Evolutionary conservation across 2,888 invertebrate genomes (phyloP).

Genomic region (Stramonita haemastoma): DNA sequence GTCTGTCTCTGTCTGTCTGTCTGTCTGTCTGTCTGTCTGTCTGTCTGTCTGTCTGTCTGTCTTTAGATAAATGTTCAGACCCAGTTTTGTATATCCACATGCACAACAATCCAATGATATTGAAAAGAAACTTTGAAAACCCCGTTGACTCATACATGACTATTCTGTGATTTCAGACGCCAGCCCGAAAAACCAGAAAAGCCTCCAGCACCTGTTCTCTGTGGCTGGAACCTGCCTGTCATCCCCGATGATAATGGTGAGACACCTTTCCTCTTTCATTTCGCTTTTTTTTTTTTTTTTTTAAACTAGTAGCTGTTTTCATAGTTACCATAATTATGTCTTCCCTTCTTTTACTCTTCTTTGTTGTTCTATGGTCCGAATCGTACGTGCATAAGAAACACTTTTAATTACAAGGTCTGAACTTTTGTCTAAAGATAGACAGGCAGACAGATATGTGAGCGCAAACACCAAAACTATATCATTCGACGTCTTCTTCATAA

Average conservation of each 20-base stretch:
- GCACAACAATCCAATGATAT: too few relatives aligned
- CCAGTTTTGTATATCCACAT: too few relatives aligned
- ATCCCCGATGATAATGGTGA: slow-evolving; percentile 38
- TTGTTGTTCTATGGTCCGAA: background rate
- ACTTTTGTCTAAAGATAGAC: too few relatives aligned
- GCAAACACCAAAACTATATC: too few relatives aligned
- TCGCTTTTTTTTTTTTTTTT: background rate
- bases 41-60: background rate
- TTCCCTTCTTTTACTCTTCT: background rate
- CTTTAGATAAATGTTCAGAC: background rate
- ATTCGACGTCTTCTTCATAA: too few relatives aligned
- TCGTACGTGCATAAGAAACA: background rate
- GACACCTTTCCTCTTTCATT: background rate
- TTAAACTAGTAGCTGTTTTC: background rate
- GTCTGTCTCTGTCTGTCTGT: background rate
- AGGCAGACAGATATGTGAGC: too few relatives aligned
- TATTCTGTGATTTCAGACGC: slow-evolving; percentile 16
- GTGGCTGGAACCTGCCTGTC: slow-evolving; percentile 41
- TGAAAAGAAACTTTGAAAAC: too few relatives aligned
- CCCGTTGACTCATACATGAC: background rate
- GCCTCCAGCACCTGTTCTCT: slow-evolving; percentile 7
- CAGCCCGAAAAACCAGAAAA: slow-evolving; percentile 16
- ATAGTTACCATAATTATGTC: background rate
- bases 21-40: background rate
- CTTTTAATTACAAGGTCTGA: background rate